Base-by-base conservation (phyloP, 2,113 vertebrate genomes). In the Coreoperca whiteheadi region DNA sequence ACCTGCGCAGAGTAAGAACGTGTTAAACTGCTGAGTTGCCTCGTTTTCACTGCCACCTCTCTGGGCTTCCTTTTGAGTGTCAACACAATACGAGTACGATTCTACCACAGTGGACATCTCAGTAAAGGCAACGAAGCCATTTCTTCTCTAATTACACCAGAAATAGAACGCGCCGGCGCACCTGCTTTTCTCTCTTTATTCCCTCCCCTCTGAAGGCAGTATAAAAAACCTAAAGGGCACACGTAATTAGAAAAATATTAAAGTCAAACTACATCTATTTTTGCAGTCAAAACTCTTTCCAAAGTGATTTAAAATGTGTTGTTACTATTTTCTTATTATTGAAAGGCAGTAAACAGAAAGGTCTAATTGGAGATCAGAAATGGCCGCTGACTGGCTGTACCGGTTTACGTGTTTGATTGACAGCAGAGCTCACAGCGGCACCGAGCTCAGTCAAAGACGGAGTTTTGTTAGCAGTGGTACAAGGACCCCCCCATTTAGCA, bases 71-170 rank as follows among this genome's bases (percentile, higher is more conserved):
- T 63, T 76, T 51, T 79, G 28, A 73, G 74, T 71, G 71, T 90
- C 68, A 72, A 61, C 76, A 71, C 85, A 76, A 43, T 61, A 73
- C 70, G 71, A 74, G 64, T 61, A 75, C 75, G 74, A 90, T 77
- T 82, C 50, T 59, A 74, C 73, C 64, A 71, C 61, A 54, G 83
- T 70, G 69, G 75, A 65, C 73, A 20, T n/a, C 30, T 75, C 65
- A 79, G 77, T 69, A 78, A 83, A 88, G 46, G 73, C 63, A 30
- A 54, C 48, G 74, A 50, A 85, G 83, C 32, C 53, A 70, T 71
- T 65, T 82, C 60, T 80, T 68, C 77, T 79, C 77, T 88, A 90
- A 92, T 88, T 84, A 89, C 67, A 69, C 85, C 76, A 83, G 78
- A 75, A 89, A 88, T 84, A 88, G 79, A 87, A 81, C 25, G 57